These are phyloP conservation scores for Scaptomyza cyrtandrae DNA, from an alignment of 2,888 invertebrate genomes.

Conservation along the genomic window DNA sequence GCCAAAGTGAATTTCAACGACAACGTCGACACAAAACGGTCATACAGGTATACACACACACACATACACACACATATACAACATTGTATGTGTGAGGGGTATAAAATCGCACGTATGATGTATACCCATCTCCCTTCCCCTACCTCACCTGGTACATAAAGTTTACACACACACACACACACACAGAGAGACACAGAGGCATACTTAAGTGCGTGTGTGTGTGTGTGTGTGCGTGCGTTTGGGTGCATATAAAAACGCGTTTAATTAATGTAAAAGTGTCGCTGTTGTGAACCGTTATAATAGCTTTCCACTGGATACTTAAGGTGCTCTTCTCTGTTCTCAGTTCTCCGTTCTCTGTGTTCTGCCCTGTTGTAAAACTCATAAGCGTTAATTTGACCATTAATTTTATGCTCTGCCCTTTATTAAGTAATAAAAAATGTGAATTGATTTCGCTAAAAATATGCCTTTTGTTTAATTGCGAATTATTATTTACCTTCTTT, in stretches of 20 bases:
- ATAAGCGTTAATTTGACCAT: conserved; percentile 66
- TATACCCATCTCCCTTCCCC: conserved; percentile 24
- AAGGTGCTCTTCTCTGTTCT: conserved; percentile 1
- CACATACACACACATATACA: conserved; percentile 21
- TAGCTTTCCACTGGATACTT: conserved; percentile 47
- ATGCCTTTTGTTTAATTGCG: conserved; percentile 27
- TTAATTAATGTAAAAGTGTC: conserved; percentile 78
- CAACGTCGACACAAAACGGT: conserved; percentile 25
- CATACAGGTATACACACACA: conserved; percentile 17
- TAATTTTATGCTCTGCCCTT: conserved; percentile 48
- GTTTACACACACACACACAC: conserved; percentile 12
- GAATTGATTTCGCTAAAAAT: conserved; percentile 43
- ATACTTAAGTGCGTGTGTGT: not conserved
- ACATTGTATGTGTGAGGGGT: conserved; percentile 32
- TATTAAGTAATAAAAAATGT: conserved; percentile 63
- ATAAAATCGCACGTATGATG: conserved; percentile 47
- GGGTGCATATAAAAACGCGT: conserved; percentile 74
- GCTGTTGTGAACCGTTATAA: conserved; percentile 42
- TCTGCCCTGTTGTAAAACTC: conserved; percentile 28
- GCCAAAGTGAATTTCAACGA: conserved; percentile 16
- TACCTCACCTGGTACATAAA: conserved; percentile 36
- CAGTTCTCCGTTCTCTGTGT: too few relatives aligned
- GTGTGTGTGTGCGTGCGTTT: too few relatives aligned
- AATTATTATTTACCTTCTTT: conserved; percentile 3
- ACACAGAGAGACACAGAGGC: conserved; percentile 16